Base-by-base conservation (phyloP, 2,888 invertebrate species). In the Calameuta filiformis region DNA sequence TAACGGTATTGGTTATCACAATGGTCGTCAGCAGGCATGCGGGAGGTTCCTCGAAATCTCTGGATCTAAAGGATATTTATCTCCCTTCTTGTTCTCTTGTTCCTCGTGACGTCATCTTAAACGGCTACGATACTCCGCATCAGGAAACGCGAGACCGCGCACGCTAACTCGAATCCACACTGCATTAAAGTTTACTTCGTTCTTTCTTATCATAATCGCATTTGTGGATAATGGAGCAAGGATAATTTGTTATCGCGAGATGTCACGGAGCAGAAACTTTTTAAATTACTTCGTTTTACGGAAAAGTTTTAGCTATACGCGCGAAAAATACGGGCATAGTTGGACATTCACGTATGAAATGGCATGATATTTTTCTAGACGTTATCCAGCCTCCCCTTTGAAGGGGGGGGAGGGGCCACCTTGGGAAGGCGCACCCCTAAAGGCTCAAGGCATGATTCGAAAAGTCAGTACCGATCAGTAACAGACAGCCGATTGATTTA, bases 141-240 rank as follows among this genome's bases (percentile, higher is more conserved):
- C 71, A 71, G 12, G 71, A 71, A 71, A 34, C 31, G 71, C 71
- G 71, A 30, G 35, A 31, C 31, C 33, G 12, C 68, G 37, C 40
- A 23, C 75, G 75, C 73, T 69, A 84, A 83, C 83, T 82, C 79
- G 83, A 82, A 82, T 83, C 80, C 79, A 83, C 79, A 83, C 86
- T 87, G 87, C 88, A 89, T 89, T 88, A 87, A 89, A 89, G 87
- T 88, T 88, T 86, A 88, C 83, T 85, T 83, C 85, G 87, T 90
- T 90, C 89, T 89, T 90, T 90, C 90, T 91, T 91, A 91, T 91
- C 91, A 91, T 91, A 90, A 91, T 90, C 90, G 89, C 90, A 90
- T 91, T 91, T 90, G 89, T 86, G 89, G 91, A 91, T 91, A 91
- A 91, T 91, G 91, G 91, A 89, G 87, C 89, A 87, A 85, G 89